Evolutionary conservation across 2,888 invertebrate genomes (phyloP), one percentile per base, ranked within the genome.

Genomic region (Lepas anatifera): DNA sequence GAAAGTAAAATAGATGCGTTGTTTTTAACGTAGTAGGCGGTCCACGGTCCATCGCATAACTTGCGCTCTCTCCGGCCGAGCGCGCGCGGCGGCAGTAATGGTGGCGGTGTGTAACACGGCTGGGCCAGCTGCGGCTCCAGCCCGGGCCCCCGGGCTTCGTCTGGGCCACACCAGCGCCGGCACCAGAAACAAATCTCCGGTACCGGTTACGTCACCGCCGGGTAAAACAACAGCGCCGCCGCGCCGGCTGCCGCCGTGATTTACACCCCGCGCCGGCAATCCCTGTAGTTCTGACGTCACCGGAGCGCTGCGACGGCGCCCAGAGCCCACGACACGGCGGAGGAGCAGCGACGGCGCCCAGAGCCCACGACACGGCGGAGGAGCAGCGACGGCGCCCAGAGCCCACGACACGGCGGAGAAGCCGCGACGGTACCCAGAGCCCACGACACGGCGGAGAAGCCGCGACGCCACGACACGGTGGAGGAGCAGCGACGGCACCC

Each of bases 1-100:
- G 58, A 58, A 58, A 58, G 58, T 58, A 58, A 58, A 58, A 58
- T 35, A 58, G 58, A 58, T 58, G 58, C 58, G 58, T 58, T 58
- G 58, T 58, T 58, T 58, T 58, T 58, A 58, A 58, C 58, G 58
- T 58, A 35, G 58, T 58, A 58, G 58, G 58, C 58, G 58, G 58
- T 58, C 58, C 35, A 8, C 32, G 35, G 18, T 32, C 22, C 58
- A 22, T 35, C 7, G 7, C 58, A 58, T 58, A 58, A 58, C 58
- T 58, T 35, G 32, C 58, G 35, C 58, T 58, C 58, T 58, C 58
- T 29, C 52, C 29, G n/a, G 27, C 8, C 50, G 50, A 27, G n/a
- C 11, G 27, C 1, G 50, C 32, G 8, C 29, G 11, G 13, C 35
- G 29, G 58, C 22, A 58, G 32, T 35, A 58, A 32, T 13, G 4